Conservation (phyloP, 2,113 vertebrate genomes). For the Lepidothrix coronata region DNA sequence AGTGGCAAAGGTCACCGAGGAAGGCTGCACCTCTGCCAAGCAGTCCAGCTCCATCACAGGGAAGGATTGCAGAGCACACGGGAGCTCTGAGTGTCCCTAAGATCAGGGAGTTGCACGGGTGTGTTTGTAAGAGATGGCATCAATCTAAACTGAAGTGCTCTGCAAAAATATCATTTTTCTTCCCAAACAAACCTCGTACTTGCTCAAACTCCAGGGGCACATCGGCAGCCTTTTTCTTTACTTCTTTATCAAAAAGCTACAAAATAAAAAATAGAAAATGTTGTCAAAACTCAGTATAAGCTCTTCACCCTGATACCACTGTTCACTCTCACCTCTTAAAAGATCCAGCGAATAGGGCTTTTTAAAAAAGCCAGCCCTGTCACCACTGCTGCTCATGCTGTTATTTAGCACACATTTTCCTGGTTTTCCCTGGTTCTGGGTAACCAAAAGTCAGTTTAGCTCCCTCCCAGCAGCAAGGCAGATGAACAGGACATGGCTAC, state of each 20-base stretch:
- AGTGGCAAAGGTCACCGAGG: background rate
- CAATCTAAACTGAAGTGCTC: conserved; percentile 83
- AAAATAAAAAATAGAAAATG: background rate
- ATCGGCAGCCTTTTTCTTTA: conserved; percentile 71
- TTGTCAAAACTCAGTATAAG: background rate
- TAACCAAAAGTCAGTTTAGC: background rate
- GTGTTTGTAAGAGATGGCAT: background rate
- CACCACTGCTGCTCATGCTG: background rate
- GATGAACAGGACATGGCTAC: background rate
- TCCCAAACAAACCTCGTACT: conserved; percentile 79
- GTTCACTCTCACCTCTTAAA: background rate
- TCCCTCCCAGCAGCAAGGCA: background rate
- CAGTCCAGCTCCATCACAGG: background rate
- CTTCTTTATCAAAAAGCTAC: conserved; percentile 88
- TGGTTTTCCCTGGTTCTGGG: background rate
- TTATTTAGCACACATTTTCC: background rate
- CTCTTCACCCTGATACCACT: background rate
- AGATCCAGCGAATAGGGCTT: background rate
- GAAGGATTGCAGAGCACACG: accelerated
- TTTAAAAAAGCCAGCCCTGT: background rate
- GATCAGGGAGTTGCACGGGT: background rate
- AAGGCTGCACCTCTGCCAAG: background rate
- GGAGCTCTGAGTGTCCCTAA: background rate
- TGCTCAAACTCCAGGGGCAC: conserved; percentile 87
- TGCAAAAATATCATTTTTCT: conserved; percentile 73